Evolutionary conservation across 2,797 vertebrate species (phyloP), one percentile per base, ranked within the genome.

Genomic region (Lophius americanus): DNA sequence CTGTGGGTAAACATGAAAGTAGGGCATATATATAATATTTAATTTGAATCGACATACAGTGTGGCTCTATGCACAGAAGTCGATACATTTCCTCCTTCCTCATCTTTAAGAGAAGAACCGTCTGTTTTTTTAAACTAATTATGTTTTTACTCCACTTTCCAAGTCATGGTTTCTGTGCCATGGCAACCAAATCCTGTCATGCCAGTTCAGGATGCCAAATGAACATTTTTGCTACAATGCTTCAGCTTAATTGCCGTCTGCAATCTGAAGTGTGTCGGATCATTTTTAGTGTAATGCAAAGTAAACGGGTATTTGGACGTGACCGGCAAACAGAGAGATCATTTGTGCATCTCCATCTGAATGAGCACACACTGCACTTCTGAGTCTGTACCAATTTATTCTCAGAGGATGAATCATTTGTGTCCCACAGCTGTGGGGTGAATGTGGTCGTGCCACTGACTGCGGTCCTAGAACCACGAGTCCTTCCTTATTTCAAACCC

Each of bases 11-110:
- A 66, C 41, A 51, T 53, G 37, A 46, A 61, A 71, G 65, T 33
- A 54, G 48, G 50, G 70, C 58, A 35, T 68, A 14, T 35, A 43
- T 81, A 74, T 71, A 8, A 62, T 76, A 43, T 82, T 75, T 71
- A 8, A 62, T 76, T 67, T 53, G 11, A 63, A 60, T 57, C 23
- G 65, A 8, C 4, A 44, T 32, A 37, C 56, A 52, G 37, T 14
- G 41, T n/a, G 6, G 48, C 50, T 54, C 36, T 54, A 48, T 39
- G 56, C 64, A 75, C 32, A 70, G 12, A 36, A 14, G 61, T 49
- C 69, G 75, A 68, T 72, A 12, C 23, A 60, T 64, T 58, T 65
- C 44, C 74, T 68, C 35, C 44, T 71, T 60, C 70, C 63, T 56
- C 59, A 41, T 73, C 41, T 73, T 59, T 49, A 77, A 62, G 43